Percentiles rank a stretch among this genome's conserved stretches.
Conservation (phyloP, 2,113 vertebrate genomes). For the Cyprinus carpio region DNA sequence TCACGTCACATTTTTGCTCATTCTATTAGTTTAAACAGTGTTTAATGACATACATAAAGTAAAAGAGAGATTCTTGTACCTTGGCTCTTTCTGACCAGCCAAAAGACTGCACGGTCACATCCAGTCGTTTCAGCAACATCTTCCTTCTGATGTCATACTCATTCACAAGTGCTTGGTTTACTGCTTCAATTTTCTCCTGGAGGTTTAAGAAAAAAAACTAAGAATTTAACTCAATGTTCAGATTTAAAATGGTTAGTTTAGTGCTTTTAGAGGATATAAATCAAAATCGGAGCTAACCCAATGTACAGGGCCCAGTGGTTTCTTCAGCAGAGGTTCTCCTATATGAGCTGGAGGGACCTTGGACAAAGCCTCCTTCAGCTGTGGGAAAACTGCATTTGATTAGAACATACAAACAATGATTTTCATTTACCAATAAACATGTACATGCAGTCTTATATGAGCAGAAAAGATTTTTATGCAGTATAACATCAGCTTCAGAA, state of each 20-base stretch:
- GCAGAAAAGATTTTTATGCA: neutral
- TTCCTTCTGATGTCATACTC: slow-evolving; percentile 96
- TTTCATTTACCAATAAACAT: neutral
- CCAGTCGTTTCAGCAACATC: slow-evolving; percentile 94
- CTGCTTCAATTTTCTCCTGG: slow-evolving; percentile 96
- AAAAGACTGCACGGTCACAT: slow-evolving; percentile 97
- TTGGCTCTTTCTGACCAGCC: slow-evolving; percentile 98
- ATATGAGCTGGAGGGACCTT: slow-evolving; percentile 88
- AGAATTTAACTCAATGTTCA: neutral
- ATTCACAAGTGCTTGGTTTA: slow-evolving; percentile 94
- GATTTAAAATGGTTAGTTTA: neutral
- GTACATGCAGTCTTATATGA: neutral
- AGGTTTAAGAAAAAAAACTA: slow-evolving; percentile 39
- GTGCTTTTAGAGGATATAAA: neutral
- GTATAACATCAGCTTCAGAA: neutral
- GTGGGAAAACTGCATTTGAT: slow-evolving; percentile 22
- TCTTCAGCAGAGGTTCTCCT: slow-evolving; percentile 90
- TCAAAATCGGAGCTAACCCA: slow-evolving; percentile 77
- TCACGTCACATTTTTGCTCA: neutral
- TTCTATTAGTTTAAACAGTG: neutral
- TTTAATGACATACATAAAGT: neutral
- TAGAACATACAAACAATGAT: neutral
- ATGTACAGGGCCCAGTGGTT: slow-evolving; percentile 89
- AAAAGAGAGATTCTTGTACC: slow-evolving; percentile 71
- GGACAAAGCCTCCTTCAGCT: slow-evolving; percentile 94